phyloP scores from a whole-genome alignment of 2,888 invertebrate genomes.

The Halictus ligatus region DNA sequence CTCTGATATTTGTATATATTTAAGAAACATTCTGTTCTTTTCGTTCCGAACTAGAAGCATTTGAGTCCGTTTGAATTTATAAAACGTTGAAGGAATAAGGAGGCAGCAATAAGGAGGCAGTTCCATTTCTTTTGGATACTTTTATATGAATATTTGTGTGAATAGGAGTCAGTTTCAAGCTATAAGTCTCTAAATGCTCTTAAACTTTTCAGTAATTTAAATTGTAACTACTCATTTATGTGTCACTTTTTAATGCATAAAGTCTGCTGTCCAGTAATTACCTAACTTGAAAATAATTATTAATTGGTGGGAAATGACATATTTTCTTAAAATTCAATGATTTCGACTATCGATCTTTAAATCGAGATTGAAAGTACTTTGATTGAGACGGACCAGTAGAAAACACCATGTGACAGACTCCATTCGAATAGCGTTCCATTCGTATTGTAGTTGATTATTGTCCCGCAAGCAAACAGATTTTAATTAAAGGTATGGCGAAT shows the following conservation, averaged over 20 bases:
- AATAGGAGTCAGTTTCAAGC: no score
- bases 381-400: no score
- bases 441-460: slow-evolving; percentile 12
- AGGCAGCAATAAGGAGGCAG: no score
- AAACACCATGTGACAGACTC: background rate
- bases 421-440: background rate
- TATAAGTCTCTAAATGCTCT: no score
- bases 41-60: background rate
- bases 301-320: background rate
- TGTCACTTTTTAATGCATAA: background rate
- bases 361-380: background rate
- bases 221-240: no score
- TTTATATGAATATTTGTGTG: no score
- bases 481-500: slow-evolving; percentile 52
- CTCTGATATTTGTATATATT: background rate
- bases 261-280: background rate
- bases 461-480: slow-evolving; percentile 20
- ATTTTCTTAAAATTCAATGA: background rate
- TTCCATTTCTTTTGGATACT: no score
- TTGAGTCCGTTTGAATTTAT: background rate
- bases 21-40: background rate
- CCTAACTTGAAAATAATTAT: background rate
- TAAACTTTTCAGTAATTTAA: background rate
- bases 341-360: background rate
- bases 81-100: background rate